These are phyloP conservation scores for Ia io DNA, from an alignment of 2,113 vertebrate genomes.

Conservation along the genomic window DNA sequence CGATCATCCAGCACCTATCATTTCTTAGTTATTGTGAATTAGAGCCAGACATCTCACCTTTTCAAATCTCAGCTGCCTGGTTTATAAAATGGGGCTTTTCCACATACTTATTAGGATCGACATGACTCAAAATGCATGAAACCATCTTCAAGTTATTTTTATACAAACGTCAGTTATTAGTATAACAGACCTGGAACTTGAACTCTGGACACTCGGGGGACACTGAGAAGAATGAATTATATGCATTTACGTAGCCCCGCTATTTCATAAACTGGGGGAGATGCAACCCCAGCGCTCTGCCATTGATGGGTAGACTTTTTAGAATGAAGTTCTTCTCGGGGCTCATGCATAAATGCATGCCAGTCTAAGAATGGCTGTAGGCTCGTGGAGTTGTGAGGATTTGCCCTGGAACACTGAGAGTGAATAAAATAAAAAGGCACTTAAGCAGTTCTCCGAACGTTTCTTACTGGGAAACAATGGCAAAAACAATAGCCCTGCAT, in stretches of 20 bases:
- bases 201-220: neutral
- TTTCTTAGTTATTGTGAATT: slow-evolving; percentile 2
- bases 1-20: neutral
- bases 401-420: neutral
- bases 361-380: neutral
- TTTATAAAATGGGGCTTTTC: neutral
- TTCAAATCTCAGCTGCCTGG: neutral
- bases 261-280: neutral
- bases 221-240: neutral
- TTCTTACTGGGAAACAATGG: slow-evolving; percentile 14
- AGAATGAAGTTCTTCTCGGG: neutral
- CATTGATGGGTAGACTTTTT: neutral
- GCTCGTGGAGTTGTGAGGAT: neutral
- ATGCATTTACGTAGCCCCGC: neutral
- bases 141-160: neutral
- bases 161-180: neutral
- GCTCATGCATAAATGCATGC: neutral
- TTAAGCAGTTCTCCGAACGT: neutral
- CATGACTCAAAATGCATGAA: neutral
- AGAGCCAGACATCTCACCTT: neutral
- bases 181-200: neutral
- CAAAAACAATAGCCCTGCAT: neutral
- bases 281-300: neutral
- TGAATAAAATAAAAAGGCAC: slow-evolving; percentile 10
- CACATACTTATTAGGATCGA: neutral